Percentiles rank a stretch among this genome's conserved stretches.
Conservation (phyloP, 1,140 invertebrate genomes). For the Micrasema minimum region DNA sequence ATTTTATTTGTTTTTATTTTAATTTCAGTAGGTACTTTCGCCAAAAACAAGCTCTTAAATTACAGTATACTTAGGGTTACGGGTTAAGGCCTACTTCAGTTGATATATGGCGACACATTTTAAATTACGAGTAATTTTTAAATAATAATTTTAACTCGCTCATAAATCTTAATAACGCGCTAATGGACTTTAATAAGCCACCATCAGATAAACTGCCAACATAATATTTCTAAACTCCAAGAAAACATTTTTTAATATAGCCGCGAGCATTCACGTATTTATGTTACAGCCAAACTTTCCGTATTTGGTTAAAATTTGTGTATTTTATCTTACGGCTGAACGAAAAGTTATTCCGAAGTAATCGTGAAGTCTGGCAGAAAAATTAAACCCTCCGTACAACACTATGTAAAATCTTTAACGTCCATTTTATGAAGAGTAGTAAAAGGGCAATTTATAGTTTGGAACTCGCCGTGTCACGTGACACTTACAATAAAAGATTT, state of each 20-base stretch:
- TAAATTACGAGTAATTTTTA: background rate
- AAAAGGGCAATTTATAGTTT: conserved; percentile 12
- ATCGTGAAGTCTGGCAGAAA: conserved; percentile 13
- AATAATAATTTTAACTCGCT: no score
- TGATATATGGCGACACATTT: no score
- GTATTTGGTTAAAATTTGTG: conserved; percentile 44
- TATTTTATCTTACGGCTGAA: conserved; percentile 35
- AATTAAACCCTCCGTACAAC: conserved; percentile 12
- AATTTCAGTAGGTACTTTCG: no score
- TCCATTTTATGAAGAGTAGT: conserved; percentile 8
- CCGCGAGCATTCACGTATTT: conserved; percentile 35
- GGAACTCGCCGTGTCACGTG: background rate
- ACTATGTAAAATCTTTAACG: conserved; percentile 12
- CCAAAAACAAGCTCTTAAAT: no score
- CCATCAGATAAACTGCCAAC: conserved; percentile 2
- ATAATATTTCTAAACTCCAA: background rate
- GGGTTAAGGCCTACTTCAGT: no score
- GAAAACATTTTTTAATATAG: conserved; percentile 14
- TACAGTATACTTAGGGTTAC: no score
- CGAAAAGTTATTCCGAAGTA: conserved; percentile 21
- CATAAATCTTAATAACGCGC: no score
- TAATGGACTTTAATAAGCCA: background rate
- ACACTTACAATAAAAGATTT: no score
- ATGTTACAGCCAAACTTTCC: conserved; percentile 29
- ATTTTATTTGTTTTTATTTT: no score